Percentiles rank a stretch among this genome's conserved stretches.
Evolutionary conservation across 2,113 vertebrate genomes (phyloP).

Genomic region (Microtus montanus): DNA sequence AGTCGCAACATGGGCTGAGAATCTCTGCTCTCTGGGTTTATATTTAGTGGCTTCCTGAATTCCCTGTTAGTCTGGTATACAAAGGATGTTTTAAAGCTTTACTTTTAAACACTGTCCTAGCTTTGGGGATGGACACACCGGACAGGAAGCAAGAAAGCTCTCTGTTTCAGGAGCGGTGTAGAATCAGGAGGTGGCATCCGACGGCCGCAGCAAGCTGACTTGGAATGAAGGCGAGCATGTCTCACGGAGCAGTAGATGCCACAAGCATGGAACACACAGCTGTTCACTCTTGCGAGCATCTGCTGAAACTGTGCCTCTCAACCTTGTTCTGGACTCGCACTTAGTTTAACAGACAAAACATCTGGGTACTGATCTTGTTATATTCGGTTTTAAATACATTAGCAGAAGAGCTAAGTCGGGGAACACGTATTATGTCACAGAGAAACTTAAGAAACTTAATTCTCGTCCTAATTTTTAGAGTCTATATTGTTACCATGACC

Average conservation of each 20-base stretch:
- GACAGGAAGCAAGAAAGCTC: neutral
- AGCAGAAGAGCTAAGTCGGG: neutral
- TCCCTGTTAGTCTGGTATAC: neutral
- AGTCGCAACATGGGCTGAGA: neutral
- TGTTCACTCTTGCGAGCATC: slow-evolving; percentile 2
- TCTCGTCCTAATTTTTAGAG: neutral
- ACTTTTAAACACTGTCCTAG: neutral
- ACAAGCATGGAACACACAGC: neutral
- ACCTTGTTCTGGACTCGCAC: neutral
- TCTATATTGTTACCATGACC: neutral
- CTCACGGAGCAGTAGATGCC: neutral
- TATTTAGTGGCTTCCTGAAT: neutral
- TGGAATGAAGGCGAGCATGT: neutral
- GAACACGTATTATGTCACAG: neutral
- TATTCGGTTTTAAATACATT: neutral
- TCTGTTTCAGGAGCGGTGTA: fast-evolving
- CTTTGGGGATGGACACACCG: neutral
- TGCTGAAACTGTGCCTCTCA: neutral
- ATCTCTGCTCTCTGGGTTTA: neutral
- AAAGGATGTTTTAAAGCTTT: neutral
- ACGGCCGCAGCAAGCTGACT: neutral
- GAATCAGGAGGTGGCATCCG: neutral
- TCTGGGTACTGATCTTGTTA: neutral
- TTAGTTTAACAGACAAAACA: neutral
- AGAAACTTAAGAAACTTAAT: neutral